A percentile compares a stretch with the other conserved stretches of the same genome.
Evolutionary conservation across 2,113 vertebrate genomes (phyloP).

Genomic region (Origma solitaria): DNA sequence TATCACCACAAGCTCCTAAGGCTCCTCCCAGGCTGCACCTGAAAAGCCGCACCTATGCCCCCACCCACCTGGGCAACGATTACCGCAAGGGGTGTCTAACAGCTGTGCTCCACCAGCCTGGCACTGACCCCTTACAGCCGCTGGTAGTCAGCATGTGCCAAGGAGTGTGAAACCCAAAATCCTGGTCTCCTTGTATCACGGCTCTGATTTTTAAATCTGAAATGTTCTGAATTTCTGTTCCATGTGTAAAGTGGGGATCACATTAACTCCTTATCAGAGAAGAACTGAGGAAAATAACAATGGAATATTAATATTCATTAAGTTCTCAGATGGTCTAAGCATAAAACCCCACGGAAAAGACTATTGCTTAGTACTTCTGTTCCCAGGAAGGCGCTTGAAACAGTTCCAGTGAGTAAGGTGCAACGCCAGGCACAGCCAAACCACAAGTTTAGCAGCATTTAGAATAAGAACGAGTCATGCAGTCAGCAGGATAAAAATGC

Average conservation of each 20-base stretch:
- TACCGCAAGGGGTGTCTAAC: rapidly evolving
- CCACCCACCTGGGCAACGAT: rapidly evolving
- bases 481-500: background rate
- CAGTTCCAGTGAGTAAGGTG: background rate
- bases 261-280: background rate
- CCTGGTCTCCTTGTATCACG: rapidly evolving
- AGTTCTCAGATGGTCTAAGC: background rate
- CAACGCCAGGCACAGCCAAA: background rate
- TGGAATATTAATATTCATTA: background rate
- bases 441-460: background rate
- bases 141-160: background rate
- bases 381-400: background rate
- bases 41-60: background rate
- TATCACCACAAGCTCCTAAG: background rate
- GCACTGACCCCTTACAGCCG: background rate
- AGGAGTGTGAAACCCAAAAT: background rate
- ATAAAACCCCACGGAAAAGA: background rate
- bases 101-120: background rate
- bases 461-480: background rate
- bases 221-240: background rate
- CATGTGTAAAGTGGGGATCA: background rate
- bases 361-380: background rate
- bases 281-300: background rate
- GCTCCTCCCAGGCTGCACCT: background rate
- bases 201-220: background rate